Conservation (phyloP, 2,113 vertebrate genomes). For the Leucoraja erinaceus region DNA sequence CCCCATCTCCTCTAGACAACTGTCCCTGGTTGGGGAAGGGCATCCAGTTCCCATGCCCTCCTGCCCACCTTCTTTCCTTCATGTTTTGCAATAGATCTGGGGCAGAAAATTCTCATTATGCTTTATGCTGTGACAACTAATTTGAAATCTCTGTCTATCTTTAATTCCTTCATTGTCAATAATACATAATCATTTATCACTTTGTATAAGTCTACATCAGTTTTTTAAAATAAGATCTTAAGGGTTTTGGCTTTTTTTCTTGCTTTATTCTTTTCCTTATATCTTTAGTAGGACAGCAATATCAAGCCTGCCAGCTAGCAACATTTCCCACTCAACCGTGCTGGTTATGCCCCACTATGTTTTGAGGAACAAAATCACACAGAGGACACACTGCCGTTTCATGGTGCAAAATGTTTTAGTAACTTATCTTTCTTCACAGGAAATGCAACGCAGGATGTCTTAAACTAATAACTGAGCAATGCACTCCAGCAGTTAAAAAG, state of each 20-base stretch:
- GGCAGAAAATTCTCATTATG: too few relatives aligned
- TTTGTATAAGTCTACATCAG: not conserved
- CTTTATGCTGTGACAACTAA: too few relatives aligned
- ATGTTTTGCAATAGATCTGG: too few relatives aligned
- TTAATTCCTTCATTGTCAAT: not conserved
- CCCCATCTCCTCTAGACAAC: too few relatives aligned
- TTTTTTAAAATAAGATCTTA: not conserved
- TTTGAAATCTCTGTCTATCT: not conserved
- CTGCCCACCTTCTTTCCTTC: too few relatives aligned
- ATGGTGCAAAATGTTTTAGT: not conserved
- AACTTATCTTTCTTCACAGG: not conserved
- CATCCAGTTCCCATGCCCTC: too few relatives aligned
- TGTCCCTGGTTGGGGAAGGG: too few relatives aligned
- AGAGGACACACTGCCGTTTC: not conserved
- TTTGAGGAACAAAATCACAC: not conserved
- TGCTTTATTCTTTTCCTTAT: not conserved
- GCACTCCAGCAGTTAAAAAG: not conserved
- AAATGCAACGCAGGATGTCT: not conserved
- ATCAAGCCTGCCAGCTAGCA: not conserved
- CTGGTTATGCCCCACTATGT: not conserved
- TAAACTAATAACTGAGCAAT: not conserved
- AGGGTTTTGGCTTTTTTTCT: not conserved
- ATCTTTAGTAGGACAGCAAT: not conserved
- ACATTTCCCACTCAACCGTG: not conserved
- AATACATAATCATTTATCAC: not conserved